These are phyloP conservation scores for Heliangelus exortis DNA, from an alignment of 2,797 vertebrate genomes.

Conservation along the genomic window DNA sequence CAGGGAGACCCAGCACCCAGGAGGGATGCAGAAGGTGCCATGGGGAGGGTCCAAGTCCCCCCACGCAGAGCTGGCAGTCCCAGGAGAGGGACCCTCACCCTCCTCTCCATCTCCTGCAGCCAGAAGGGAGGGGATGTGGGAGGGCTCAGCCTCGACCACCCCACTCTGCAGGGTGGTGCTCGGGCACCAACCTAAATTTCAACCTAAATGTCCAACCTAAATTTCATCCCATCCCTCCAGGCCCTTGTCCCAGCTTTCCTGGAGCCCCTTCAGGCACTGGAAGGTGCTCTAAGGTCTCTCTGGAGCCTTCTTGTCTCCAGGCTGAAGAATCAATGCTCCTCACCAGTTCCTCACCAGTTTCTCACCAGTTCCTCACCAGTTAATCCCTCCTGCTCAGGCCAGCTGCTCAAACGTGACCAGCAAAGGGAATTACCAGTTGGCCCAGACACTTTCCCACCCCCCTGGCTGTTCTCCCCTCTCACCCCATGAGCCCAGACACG, in stretches of 20 bases:
- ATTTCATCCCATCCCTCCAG: too few species aligned
- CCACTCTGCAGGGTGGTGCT: background rate
- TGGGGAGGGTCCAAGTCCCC: background rate
- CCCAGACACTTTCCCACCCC: background rate
- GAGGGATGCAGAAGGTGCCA: background rate
- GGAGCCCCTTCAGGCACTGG: too few species aligned
- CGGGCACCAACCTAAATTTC: background rate
- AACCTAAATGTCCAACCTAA: too few species aligned
- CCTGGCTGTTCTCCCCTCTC: background rate
- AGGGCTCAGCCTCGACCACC: background rate
- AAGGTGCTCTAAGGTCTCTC: too few species aligned
- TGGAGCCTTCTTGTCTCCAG: too few species aligned
- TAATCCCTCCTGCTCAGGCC: background rate
- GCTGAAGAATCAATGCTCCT: background rate
- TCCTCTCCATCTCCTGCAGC: background rate
- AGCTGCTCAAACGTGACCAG: background rate
- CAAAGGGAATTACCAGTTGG: background rate
- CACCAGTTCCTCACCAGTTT: background rate
- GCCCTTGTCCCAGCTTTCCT: too few species aligned
- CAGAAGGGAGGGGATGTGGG: background rate
- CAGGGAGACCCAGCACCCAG: background rate
- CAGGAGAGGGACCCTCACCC: fast-evolving
- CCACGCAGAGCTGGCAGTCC: background rate
- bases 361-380: background rate
- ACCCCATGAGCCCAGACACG: background rate